phyloP scores from a whole-genome alignment of 2,113 vertebrate genomes.

The Meleagris gallopavo region DNA sequence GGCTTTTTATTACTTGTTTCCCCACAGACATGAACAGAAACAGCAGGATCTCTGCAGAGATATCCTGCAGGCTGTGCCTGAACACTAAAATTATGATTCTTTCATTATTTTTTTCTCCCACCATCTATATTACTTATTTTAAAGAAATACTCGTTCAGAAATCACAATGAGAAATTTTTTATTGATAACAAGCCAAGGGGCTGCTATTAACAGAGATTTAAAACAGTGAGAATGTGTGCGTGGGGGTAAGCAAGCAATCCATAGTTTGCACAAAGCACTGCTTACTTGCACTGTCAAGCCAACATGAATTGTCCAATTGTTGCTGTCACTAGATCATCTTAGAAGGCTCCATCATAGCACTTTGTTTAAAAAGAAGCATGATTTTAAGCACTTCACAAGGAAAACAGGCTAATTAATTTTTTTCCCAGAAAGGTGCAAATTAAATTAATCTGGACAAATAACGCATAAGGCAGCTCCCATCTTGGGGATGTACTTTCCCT shows the following conservation, averaged over 20 bases:
- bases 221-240: neutral
- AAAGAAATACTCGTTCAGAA: neutral
- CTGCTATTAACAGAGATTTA: neutral
- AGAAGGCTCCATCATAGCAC: neutral
- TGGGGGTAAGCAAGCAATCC: neutral
- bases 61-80: neutral
- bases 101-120: rapidly evolving
- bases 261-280: neutral
- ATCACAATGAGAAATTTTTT: neutral
- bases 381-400: neutral
- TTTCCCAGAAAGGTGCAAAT: neutral
- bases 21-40: neutral
- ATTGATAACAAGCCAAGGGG: neutral
- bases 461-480: neutral
- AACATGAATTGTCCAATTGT: neutral
- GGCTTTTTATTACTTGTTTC: neutral
- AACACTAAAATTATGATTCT: neutral
- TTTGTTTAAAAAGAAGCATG: neutral
- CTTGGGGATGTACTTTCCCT: neutral
- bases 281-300: neutral
- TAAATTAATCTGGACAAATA: neutral
- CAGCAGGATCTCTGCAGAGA: neutral
- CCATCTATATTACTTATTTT: neutral
- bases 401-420: neutral
- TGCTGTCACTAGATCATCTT: neutral